phyloP scores from a whole-genome alignment of 35 echinoderm and acorn worm species.

The Apostichopus parvimensis region DNA sequence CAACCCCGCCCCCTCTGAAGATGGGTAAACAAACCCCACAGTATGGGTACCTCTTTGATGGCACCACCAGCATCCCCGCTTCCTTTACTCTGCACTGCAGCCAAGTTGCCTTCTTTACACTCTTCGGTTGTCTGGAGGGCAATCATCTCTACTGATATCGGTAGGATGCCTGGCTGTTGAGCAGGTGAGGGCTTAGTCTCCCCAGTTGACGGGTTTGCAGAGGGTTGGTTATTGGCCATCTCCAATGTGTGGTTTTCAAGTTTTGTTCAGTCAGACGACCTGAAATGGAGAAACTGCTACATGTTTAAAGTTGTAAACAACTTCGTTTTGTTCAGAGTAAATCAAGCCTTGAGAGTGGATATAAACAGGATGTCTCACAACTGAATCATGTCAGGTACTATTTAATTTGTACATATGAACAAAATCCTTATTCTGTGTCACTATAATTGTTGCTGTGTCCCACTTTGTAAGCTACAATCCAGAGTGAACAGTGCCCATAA shows the following conservation, averaged over 20 bases:
- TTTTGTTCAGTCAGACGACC: slow-evolving; percentile 26
- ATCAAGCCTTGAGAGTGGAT: too few relatives aligned
- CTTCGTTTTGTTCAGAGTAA: too few relatives aligned
- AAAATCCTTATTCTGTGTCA: too few relatives aligned
- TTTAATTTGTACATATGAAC: background rate
- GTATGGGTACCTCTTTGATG: slow-evolving; percentile 39
- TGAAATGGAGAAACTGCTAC: background rate
- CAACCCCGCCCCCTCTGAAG: too few relatives aligned
- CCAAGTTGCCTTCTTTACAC: background rate
- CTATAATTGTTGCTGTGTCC: too few relatives aligned
- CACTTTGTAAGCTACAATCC: too few relatives aligned
- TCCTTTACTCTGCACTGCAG: slow-evolving; percentile 17
- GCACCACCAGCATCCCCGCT: slow-evolving; percentile 67
- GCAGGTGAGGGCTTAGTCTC: slow-evolving; percentile 54
- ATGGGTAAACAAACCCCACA: too few relatives aligned
- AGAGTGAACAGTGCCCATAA: too few relatives aligned
- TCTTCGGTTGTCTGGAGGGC: slow-evolving; percentile 28
- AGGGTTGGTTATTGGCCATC: slow-evolving; percentile 43
- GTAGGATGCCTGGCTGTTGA: slow-evolving; percentile 59
- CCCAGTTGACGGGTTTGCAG: slow-evolving; percentile 62
- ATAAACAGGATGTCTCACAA: too few relatives aligned
- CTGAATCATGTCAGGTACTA: background rate
- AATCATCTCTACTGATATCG: slow-evolving; percentile 49
- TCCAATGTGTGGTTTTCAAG: slow-evolving; percentile 29
- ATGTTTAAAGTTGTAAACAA: too few relatives aligned